Base-by-base conservation (phyloP, 2,797 vertebrate species). In the Galaxias olidus region DNA sequence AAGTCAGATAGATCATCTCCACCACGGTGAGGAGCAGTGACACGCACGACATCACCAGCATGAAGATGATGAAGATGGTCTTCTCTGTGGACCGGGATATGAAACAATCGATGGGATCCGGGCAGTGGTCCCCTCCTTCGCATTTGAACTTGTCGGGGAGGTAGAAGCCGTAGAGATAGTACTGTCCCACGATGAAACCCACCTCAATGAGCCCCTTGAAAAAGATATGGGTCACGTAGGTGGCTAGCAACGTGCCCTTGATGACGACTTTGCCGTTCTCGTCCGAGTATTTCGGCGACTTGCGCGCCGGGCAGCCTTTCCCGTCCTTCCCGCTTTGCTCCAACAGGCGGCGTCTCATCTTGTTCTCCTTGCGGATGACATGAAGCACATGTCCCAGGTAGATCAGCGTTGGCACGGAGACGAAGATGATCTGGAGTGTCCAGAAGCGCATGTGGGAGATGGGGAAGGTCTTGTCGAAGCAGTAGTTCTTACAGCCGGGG, bases 361-460 rank as follows among this genome's bases (percentile, higher is more conserved):
- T 97, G 80, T 96, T 93, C 74, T 96, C 92, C 84, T 85, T 91
- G 74, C 92, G 92, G 4, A 94, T 90, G 1, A 93, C 80, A 67
- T 94, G 92, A 49, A 94, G 81, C 0, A 95, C 94, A 0, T 98
- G 93, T 1, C 94, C 94, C 41, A 97, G 92, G 58, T 96, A 96
- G 75, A 96, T 84, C 4, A 97, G 86, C 0, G 93, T 96, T 0
- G 96, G 96, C 0, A 91, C 93, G 65, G 94, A 95, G 8, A 98
- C 94, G 0, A 93, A 95, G 62, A 97, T 94, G 83, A 98, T 96
- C 88, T 98, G 96, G 50, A 98, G 92, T 20, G 96, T 94, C 95
- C 95, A 98, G 74, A 95, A 93, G 17, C 95, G 90, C n/a, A 94
- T 91, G 84, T 97, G 95, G 56, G 96, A 97, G 69, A 98, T 87